A percentile compares a stretch with the other conserved stretches of the same genome.
Conservation (phyloP, 2,888 invertebrate species). For the Toxonevra muliebris region DNA sequence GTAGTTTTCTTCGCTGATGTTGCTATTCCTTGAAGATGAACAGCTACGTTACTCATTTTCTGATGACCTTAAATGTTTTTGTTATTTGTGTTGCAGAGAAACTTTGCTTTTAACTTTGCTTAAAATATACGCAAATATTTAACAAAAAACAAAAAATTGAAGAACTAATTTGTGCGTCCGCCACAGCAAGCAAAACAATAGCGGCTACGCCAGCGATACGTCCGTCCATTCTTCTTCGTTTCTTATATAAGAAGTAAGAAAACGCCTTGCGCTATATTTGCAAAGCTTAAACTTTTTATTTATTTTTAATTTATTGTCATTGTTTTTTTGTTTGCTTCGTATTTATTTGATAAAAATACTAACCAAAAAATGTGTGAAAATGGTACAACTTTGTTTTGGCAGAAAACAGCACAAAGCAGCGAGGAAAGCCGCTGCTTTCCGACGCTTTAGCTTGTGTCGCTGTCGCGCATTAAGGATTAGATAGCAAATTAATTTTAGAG, state of each 20-base stretch:
- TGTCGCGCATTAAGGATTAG: slow-evolving; percentile 3
- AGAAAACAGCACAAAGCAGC: not conserved
- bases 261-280: slow-evolving; percentile 9
- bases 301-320: not conserved
- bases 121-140: slow-evolving; percentile 10
- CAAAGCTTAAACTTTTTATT: slow-evolving; percentile 3
- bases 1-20: too few species aligned
- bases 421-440: not conserved
- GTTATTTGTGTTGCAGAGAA: not conserved
- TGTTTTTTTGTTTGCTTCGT: too few species aligned
- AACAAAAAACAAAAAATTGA: not conserved
- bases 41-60: too few species aligned
- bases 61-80: too few species aligned
- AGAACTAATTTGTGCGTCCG: too few species aligned
- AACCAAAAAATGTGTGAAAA: not conserved
- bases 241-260: slow-evolving; percentile 43
- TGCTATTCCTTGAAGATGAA: too few species aligned
- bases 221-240: slow-evolving; percentile 38
- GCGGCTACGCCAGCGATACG: not conserved
- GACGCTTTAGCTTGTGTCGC: not conserved
- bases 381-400: too few species aligned
- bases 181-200: too few species aligned
- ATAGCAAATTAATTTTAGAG: slow-evolving; percentile 58
- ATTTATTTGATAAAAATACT: slow-evolving; percentile 4
- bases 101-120: slow-evolving; percentile 13